Conservation (phyloP, 2,888 invertebrate species). For the Harmothoe impar region DNA sequence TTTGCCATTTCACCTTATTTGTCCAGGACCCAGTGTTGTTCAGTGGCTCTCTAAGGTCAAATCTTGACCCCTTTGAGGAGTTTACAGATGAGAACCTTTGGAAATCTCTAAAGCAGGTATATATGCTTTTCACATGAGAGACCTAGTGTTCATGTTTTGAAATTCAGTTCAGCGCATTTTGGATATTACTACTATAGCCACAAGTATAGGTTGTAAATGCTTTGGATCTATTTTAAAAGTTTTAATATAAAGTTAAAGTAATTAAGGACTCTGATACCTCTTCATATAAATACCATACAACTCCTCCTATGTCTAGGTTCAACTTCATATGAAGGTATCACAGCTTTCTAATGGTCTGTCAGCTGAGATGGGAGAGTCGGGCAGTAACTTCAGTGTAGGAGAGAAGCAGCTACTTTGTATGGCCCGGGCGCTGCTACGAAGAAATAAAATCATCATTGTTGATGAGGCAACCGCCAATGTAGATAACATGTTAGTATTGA, state of each 20-base stretch:
- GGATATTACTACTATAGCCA: too few species aligned
- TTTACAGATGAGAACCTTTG: slow-evolving; percentile 37
- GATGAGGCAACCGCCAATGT: slow-evolving; percentile 64
- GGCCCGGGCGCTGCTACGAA: slow-evolving; percentile 92
- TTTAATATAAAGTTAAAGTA: too few species aligned
- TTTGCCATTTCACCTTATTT: too few species aligned
- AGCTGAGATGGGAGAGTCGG: slow-evolving; percentile 10
- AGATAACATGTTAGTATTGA: slow-evolving; percentile 47
- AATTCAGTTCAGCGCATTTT: too few species aligned
- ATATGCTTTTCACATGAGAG: too few species aligned
- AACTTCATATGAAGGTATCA: not conserved
- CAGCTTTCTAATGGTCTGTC: not conserved
- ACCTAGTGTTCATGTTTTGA: too few species aligned
- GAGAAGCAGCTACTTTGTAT: slow-evolving; percentile 95
- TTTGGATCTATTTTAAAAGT: too few species aligned
- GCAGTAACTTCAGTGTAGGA: slow-evolving; percentile 88
- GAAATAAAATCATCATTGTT: slow-evolving; percentile 77
- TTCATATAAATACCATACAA: too few species aligned
- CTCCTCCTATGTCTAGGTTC: too few species aligned
- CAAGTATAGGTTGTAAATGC: too few species aligned
- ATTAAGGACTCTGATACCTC: too few species aligned
- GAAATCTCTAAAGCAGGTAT: slow-evolving; percentile 22
- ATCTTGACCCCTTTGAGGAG: slow-evolving; percentile 60
- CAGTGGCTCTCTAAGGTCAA: slow-evolving; percentile 44
- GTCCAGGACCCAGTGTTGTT: slow-evolving; percentile 65